Percentiles rank a stretch among this genome's conserved stretches.
phyloP scores from a whole-genome alignment of 2,797 vertebrate genomes.

The Moxostoma hubbsi region DNA sequence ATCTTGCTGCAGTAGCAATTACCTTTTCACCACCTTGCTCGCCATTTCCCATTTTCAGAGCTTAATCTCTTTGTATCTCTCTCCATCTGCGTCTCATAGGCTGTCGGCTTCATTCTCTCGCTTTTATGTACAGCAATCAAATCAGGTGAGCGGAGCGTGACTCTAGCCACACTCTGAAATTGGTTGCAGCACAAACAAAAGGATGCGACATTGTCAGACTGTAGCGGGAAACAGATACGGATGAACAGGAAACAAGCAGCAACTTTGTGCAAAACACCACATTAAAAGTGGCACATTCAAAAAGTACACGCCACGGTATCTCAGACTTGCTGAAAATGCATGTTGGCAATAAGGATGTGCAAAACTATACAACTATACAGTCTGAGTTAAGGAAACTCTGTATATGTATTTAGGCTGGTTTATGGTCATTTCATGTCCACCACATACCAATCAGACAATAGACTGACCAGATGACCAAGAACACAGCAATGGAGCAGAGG shows the following conservation, averaged over 20 bases:
- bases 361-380: too few species aligned
- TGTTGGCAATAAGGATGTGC: too few species aligned
- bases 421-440: too few species aligned
- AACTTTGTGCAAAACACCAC: background rate
- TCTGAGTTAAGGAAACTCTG: too few species aligned
- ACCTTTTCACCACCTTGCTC: constrained; percentile 14
- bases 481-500: too few species aligned
- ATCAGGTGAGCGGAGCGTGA: constrained; percentile 28
- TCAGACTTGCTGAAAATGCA: background rate
- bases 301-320: background rate
- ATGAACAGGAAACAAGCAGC: constrained; percentile 27
- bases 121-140: constrained; percentile 7
- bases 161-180: constrained; percentile 22
- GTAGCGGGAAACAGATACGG: constrained; percentile 37
- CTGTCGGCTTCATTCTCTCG: constrained; percentile 5
- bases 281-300: background rate
- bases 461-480: too few species aligned
- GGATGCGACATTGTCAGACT: constrained; percentile 24
- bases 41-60: background rate
- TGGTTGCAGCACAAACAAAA: background rate
- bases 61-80: constrained; percentile 7
- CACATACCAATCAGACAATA: too few species aligned
- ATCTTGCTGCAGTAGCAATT: constrained; percentile 32
- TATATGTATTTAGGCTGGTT: too few species aligned
- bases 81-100: background rate